phyloP scores from a whole-genome alignment of 2,888 invertebrate genomes.

The Napeogenes inachia region DNA sequence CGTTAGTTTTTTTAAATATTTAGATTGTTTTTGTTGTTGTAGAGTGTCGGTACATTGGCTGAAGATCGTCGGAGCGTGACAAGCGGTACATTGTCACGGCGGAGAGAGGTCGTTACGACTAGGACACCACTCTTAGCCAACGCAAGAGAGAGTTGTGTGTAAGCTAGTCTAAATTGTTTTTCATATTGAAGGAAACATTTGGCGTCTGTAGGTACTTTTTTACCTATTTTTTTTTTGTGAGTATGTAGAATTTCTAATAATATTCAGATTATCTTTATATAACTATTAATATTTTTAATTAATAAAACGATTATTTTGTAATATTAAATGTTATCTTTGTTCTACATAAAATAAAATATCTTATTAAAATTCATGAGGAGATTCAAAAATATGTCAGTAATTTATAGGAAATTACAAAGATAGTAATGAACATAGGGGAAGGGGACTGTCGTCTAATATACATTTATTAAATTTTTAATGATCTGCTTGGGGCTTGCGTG shows the following conservation, averaged over 20 bases:
- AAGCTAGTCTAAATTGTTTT: conserved; percentile 21
- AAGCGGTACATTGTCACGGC: conserved; percentile 62
- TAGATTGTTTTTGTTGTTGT: conserved; percentile 26
- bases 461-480: conserved; percentile 5
- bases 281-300: too few species aligned
- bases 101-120: conserved; percentile 83
- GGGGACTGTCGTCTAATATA: conserved; percentile 5
- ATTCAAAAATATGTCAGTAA: background rate
- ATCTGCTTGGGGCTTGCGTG: background rate
- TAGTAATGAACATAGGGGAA: background rate
- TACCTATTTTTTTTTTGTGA: background rate
- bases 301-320: too few species aligned
- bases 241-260: background rate
- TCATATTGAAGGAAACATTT: conserved; percentile 18
- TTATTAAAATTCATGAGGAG: background rate
- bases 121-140: conserved; percentile 83
- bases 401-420: background rate
- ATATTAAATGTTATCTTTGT: too few species aligned
- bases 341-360: background rate
- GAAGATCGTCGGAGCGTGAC: conserved; percentile 67
- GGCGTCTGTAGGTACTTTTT: background rate
- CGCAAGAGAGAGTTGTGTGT: conserved; percentile 82
- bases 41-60: conserved; percentile 65
- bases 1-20: background rate
- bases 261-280: background rate